phyloP scores from a whole-genome alignment of 2,888 invertebrate genomes.

The Phaedon cochleariae region DNA sequence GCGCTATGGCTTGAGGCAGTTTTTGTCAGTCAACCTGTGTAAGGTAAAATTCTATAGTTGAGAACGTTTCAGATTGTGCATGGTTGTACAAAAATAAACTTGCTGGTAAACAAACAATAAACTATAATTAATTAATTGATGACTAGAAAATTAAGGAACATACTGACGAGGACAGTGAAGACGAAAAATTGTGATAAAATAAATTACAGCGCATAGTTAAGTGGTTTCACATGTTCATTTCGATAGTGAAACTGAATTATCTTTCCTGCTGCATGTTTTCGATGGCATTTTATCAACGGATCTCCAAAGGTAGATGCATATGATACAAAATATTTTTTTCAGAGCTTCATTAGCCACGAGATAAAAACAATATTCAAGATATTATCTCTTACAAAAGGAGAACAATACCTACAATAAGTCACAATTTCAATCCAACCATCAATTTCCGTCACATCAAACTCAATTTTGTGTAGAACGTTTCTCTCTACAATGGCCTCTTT shows the following conservation, averaged over 20 bases:
- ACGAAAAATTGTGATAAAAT: too few species aligned
- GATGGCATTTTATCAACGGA: background rate
- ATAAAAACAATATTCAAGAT: background rate
- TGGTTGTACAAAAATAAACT: too few species aligned
- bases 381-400: background rate
- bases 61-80: too few species aligned
- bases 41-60: too few species aligned
- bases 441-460: constrained; percentile 6
- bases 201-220: too few species aligned
- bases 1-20: too few species aligned
- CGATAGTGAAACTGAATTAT: background rate
- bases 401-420: background rate
- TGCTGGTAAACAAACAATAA: too few species aligned
- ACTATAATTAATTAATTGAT: too few species aligned
- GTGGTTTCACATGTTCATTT: background rate
- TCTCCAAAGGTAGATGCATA: background rate
- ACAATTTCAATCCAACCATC: constrained; percentile 3
- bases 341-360: background rate
- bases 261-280: background rate
- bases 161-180: too few species aligned
- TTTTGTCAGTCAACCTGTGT: too few species aligned
- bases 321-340: background rate
- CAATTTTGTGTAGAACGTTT: background rate
- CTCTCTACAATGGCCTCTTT: constrained; percentile 24
- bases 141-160: too few species aligned